A percentile compares a stretch with the other conserved stretches of the same genome.
Evolutionary conservation across 1,140 invertebrate genomes (phyloP).

Genomic region (Calephelis virginiensis): DNA sequence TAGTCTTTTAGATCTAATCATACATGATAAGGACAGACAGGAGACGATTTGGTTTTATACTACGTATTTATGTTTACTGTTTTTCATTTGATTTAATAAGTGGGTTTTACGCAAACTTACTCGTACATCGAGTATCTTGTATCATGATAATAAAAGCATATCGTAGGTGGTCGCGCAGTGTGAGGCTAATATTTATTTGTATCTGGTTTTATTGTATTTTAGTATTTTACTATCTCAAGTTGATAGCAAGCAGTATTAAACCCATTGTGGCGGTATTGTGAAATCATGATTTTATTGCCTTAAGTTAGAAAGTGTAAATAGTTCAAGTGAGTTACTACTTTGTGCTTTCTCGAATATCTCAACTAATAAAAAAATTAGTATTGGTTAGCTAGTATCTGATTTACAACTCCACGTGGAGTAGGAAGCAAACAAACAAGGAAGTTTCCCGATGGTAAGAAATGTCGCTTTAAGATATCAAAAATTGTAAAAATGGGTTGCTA

Average conservation of each 20-base stretch:
- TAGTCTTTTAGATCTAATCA: no score
- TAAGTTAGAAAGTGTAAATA: conserved; percentile 15
- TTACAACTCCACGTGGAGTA: no score
- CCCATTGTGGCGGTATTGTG: conserved; percentile 28
- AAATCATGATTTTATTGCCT: conserved; percentile 12
- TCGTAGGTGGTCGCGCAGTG: conserved; percentile 64
- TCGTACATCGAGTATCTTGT: background rate
- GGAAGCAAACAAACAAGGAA: no score
- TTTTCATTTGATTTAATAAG: conserved; percentile 1
- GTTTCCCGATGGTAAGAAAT: no score
- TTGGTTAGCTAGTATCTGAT: no score
- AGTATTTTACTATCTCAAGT: conserved; percentile 56
- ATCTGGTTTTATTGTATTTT: conserved; percentile 58
- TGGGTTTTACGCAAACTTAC: background rate
- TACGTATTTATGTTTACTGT: background rate
- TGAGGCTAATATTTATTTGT: conserved; percentile 55
- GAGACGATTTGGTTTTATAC: no score
- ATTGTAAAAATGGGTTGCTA: no score
- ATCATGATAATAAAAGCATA: conserved; percentile 54
- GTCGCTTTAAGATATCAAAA: no score
- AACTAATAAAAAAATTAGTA: background rate
- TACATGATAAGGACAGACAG: no score
- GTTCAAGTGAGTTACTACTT: conserved; percentile 5
- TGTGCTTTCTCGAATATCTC: background rate
- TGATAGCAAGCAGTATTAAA: conserved; percentile 32